These are phyloP conservation scores for Mirounga angustirostris DNA, from an alignment of 2,113 vertebrate genomes.

Conservation along the genomic window DNA sequence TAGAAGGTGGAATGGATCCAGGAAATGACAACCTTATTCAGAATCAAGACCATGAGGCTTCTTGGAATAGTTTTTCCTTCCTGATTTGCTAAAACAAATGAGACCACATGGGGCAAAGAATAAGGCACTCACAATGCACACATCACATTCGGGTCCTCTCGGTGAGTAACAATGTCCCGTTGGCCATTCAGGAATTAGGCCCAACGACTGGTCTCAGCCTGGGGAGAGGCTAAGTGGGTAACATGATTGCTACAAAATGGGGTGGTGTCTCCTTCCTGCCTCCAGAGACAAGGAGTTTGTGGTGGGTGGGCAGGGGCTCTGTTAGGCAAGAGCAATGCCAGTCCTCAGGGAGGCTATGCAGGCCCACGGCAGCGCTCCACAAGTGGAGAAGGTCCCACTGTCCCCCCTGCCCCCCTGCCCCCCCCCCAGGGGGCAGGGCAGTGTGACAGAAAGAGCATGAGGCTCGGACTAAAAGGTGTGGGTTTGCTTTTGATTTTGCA, in stretches of 20 bases:
- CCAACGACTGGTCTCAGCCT: background rate
- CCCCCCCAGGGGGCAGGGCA: too few relatives aligned
- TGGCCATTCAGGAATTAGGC: background rate
- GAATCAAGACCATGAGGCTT: background rate
- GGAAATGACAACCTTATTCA: background rate
- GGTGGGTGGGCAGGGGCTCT: background rate
- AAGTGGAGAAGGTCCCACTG: background rate
- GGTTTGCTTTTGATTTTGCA: background rate
- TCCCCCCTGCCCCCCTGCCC: too few relatives aligned
- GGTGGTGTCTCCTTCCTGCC: too few relatives aligned
- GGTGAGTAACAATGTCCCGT: background rate
- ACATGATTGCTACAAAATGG: background rate
- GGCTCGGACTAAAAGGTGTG: accelerated
- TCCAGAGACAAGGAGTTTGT: background rate
- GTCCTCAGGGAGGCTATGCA: background rate
- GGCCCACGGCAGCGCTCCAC: background rate
- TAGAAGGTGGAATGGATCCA: background rate
- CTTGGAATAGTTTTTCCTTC: background rate
- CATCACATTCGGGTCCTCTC: accelerated
- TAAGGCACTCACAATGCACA: background rate
- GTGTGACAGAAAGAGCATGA: background rate
- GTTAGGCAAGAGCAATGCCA: background rate
- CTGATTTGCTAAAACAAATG: background rate
- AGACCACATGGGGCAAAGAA: background rate
- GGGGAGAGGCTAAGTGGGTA: background rate